phyloP scores from a whole-genome alignment of 1,140 invertebrate species.

The Penaeus indicus region DNA sequence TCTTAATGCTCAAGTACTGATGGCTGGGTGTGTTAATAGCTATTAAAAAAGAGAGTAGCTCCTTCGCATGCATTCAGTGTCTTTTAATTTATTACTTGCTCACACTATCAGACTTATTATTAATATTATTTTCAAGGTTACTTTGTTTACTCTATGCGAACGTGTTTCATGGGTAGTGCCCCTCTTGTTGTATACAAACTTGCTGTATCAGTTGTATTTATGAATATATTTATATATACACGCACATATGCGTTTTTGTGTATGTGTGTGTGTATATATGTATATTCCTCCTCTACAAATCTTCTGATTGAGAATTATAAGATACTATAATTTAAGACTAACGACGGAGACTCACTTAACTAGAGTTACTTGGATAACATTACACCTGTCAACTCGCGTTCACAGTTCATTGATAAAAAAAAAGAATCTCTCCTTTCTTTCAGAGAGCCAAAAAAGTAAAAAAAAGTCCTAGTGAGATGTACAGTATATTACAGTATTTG shows the following conservation, averaged over 20 bases:
- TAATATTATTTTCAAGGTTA: conserved; percentile 41
- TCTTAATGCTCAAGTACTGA: too few relatives aligned
- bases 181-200: conserved; percentile 56
- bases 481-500: conserved; percentile 30
- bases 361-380: too few relatives aligned
- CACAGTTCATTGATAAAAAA: too few relatives aligned
- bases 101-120: conserved; percentile 38
- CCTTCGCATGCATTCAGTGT: conserved; percentile 42
- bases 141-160: conserved; percentile 39
- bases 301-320: too few relatives aligned
- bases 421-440: too few relatives aligned
- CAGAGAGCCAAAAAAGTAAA: too few relatives aligned
- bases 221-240: conserved; percentile 47
- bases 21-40: too few relatives aligned
- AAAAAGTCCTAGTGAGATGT: conserved; percentile 42
- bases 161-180: conserved; percentile 52
- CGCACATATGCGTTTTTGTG: conserved; percentile 37
- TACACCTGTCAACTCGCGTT: too few relatives aligned
- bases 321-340: too few relatives aligned
- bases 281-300: conserved; percentile 34
- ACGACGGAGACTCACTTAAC: too few relatives aligned
- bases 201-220: conserved; percentile 47
- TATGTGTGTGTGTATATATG: conserved; percentile 51
- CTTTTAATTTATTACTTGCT: conserved; percentile 39
- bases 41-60: too few relatives aligned